Conservation (phyloP, 2,113 vertebrate genomes). For the Morone saxatilis region DNA sequence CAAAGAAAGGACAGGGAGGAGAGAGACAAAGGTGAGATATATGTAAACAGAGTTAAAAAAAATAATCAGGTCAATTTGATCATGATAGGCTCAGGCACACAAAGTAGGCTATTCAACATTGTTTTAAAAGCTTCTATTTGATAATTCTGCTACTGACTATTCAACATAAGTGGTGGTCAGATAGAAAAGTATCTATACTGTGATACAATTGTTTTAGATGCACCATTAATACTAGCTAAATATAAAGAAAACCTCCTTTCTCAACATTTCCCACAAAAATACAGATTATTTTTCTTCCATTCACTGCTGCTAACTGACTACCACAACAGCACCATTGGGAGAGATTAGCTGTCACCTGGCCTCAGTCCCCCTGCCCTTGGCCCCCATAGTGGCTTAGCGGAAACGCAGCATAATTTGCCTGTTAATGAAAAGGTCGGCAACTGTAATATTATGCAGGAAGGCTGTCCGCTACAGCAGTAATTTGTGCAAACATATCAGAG, state of each 20-base stretch:
- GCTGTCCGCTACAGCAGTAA: slow-evolving; percentile 24
- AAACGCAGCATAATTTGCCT: slow-evolving; percentile 38
- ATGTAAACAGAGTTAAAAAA: not conserved
- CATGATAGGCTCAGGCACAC: not conserved
- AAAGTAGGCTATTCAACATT: not conserved
- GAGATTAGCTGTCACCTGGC: slow-evolving; percentile 27
- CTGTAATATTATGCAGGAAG: slow-evolving; percentile 40
- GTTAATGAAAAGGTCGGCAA: slow-evolving; percentile 61
- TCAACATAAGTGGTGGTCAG: not conserved
- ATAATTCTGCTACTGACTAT: not conserved
- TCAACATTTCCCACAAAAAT: not conserved
- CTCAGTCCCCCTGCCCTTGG: not conserved
- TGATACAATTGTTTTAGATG: not conserved
- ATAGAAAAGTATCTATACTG: not conserved
- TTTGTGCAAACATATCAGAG: slow-evolving; percentile 55
- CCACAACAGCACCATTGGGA: slow-evolving; percentile 11
- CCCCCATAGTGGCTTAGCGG: not conserved
- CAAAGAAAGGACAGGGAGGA: not conserved
- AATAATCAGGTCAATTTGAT: not conserved
- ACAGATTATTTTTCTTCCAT: not conserved
- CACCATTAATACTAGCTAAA: not conserved
- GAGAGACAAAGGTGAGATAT: not conserved
- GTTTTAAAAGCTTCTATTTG: not conserved
- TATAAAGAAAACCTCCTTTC: not conserved
- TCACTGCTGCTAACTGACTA: not conserved